phyloP scores from a whole-genome alignment of 1,140 invertebrate genomes.

The Polypedilum vanderplanki region DNA sequence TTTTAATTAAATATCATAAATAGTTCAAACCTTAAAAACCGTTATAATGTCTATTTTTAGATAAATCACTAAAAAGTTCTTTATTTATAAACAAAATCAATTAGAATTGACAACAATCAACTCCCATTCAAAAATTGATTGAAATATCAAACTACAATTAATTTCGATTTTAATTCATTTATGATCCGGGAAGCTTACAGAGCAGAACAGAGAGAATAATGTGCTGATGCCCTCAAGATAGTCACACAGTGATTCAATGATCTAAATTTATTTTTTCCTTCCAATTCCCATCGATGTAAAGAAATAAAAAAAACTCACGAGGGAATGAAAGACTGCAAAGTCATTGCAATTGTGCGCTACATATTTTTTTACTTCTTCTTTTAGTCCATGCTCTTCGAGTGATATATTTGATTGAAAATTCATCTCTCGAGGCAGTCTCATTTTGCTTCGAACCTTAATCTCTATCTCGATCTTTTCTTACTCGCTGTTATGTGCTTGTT shows the following conservation, averaged over 20 bases:
- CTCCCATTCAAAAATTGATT: neutral
- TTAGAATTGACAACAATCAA: no score
- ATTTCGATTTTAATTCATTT: constrained; percentile 7
- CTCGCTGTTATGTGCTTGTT: constrained; percentile 1
- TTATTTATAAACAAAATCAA: no score
- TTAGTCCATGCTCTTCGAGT: neutral
- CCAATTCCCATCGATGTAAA: neutral
- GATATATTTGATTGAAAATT: constrained; percentile 26
- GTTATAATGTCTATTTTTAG: no score
- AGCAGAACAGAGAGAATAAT: no score
- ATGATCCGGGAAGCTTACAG: constrained; percentile 2
- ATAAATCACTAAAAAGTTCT: no score
- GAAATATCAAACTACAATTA: neutral
- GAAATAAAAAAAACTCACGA: neutral
- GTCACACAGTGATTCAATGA: neutral
- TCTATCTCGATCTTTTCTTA: constrained; percentile 17
- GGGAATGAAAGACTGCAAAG: no score
- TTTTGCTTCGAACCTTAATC: constrained; percentile 12
- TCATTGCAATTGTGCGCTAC: no score
- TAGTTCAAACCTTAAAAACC: no score
- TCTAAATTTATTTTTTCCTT: no score
- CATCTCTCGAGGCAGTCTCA: constrained; percentile 9
- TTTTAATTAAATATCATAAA: no score
- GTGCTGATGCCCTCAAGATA: constrained; percentile 5
- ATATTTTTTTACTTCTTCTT: no score